Percentiles rank a stretch among this genome's conserved stretches.
Conservation (phyloP, 2,888 invertebrate genomes). For the Cerceris rybyensis region DNA sequence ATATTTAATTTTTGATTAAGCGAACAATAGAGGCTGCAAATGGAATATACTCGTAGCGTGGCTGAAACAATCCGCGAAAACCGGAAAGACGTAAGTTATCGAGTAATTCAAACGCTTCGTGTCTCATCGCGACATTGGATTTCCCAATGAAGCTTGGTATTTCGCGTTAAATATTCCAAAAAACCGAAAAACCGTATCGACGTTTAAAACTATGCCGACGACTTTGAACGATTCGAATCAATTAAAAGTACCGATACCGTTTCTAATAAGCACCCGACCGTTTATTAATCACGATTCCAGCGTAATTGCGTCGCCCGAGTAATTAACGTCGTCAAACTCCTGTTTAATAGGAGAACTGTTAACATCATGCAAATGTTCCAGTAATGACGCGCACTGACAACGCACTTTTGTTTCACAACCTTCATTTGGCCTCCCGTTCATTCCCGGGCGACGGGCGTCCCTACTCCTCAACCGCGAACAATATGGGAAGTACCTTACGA, state of each 20-base stretch:
- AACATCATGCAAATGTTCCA: conserved; percentile 58
- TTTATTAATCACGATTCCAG: conserved; percentile 49
- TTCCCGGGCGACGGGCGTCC: conserved; percentile 52
- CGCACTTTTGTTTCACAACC: conserved; percentile 62
- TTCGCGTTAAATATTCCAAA: too few species aligned
- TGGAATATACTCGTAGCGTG: neutral
- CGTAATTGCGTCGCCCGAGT: conserved; percentile 49
- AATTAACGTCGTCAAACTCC: conserved; percentile 55
- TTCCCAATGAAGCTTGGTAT: too few species aligned
- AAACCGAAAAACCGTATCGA: too few species aligned
- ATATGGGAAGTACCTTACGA: conserved; percentile 55
- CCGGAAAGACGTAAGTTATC: conserved; percentile 18
- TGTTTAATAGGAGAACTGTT: conserved; percentile 51
- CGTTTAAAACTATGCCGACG: neutral
- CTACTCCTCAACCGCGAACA: conserved; percentile 53
- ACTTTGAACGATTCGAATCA: conserved; percentile 31
- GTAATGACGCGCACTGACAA: conserved; percentile 61
- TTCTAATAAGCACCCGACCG: conserved; percentile 47
- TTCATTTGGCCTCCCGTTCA: conserved; percentile 57
- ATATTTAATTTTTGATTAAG: conserved; percentile 24
- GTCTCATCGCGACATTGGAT: too few species aligned
- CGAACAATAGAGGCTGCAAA: conserved; percentile 4
- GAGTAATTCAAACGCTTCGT: conserved; percentile 18
- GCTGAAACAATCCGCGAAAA: conserved; percentile 1
- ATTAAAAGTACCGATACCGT: conserved; percentile 42